Conservation (phyloP, 2,888 invertebrate species). For the Thyatira batis region DNA sequence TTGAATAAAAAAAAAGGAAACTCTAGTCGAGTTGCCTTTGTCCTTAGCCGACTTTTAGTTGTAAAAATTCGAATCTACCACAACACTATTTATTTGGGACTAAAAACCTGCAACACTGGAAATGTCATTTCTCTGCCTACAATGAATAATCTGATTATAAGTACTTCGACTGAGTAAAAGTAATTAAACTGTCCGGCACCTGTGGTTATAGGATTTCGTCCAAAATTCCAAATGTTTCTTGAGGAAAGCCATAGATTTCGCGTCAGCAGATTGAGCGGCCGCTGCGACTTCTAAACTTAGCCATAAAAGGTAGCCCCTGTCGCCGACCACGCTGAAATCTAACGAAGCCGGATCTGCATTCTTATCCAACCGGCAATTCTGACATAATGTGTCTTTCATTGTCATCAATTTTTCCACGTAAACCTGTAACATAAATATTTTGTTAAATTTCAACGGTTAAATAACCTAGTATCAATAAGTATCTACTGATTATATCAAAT, state of each 20-base stretch:
- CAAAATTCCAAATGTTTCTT: conserved; percentile 90
- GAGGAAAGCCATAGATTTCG: conserved; percentile 88
- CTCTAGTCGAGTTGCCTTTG: no score
- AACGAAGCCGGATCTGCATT: conserved; percentile 87
- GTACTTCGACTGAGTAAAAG: no score
- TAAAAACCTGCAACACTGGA: no score
- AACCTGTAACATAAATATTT: conserved; percentile 64
- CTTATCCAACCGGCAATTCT: conserved; percentile 79
- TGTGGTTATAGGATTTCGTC: conserved; percentile 88
- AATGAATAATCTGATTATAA: no score
- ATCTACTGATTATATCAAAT: conserved; percentile 4
- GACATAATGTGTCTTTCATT: conserved; percentile 85
- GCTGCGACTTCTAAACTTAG: conserved; percentile 89
- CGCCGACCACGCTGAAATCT: conserved; percentile 88
- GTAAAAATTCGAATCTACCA: no score
- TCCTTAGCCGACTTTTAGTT: no score
- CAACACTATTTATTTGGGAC: no score
- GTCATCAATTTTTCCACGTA: conserved; percentile 90
- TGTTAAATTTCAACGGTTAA: not conserved
- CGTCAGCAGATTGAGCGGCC: conserved; percentile 85
- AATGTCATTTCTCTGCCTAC: no score
- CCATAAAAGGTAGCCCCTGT: conserved; percentile 89
- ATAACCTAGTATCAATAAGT: not conserved
- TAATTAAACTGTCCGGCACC: no score
- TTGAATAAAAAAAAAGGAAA: no score